Evolutionary conservation across 2,888 invertebrate species (phyloP), one percentile per base, ranked within the genome.

Genomic region (Tipula confusa): DNA sequence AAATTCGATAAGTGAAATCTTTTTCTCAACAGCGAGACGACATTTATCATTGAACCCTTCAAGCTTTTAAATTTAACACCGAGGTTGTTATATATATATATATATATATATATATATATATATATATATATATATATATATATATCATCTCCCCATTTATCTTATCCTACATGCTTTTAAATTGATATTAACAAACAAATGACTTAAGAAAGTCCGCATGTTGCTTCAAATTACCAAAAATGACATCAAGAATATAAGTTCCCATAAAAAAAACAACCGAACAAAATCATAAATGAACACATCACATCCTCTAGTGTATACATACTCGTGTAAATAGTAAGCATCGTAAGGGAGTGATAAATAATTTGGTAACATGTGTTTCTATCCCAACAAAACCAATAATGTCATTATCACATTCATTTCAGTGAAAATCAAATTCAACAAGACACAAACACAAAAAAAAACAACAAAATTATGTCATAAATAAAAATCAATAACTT

Each of bases 311-410:
- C 0, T 15, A 64, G 6, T 9, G 24, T 64, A 64, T 24, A 11
- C 11, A 64, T 64, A 24, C 31, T 31, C 31, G 24, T 43, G 15
- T 43, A 15, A 15, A 43, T 43, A 15, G 15, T 15, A 6, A 64
- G 64, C 64, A 9, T 24, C 64, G 24, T 18, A 2, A 24, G 24
- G 18, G 64, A 24, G 64, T 18, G 64, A 64, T 64, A 64, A 64
- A 64, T 11, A 64, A 64, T 64, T 64, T 64, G 64, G 64, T 24
- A 64, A 64, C 64, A 64, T 64, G 64, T 64, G 64, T 64, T 64
- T 64, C 64, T 11, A 24, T 64, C 24, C 64, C 24, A 64, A 64
- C 64, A 64, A 64, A 64, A 64, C 64, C 64, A 64, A 64, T 13
- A 64, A 24, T 24, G 24, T 24, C 64, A 64, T 64, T 64, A 64